Evolutionary conservation across 2,797 vertebrate genomes (phyloP).

Genomic region (Prunella strophiata): DNA sequence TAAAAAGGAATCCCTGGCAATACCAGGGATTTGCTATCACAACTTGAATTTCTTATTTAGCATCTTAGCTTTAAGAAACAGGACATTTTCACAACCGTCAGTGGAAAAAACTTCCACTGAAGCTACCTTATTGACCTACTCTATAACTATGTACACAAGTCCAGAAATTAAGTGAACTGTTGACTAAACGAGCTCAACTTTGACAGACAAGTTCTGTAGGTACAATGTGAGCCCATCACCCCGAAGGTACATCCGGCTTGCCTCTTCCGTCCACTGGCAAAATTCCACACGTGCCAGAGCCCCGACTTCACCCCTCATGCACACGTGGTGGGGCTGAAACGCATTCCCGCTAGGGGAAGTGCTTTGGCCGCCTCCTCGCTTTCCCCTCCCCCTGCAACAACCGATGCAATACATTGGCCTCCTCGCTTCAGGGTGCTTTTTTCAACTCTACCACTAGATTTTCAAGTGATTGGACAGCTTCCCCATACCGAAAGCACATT

Average conservation of each 20-base stretch:
- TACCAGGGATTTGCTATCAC: background rate
- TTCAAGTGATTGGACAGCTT: background rate
- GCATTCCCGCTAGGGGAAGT: constrained; percentile 37
- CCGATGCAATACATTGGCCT: background rate
- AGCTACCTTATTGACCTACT: constrained; percentile 17
- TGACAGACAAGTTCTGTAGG: constrained; percentile 39
- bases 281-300: background rate
- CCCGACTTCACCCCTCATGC: constrained; percentile 24
- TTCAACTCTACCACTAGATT: background rate
- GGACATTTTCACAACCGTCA: background rate
- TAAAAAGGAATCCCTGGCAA: too few species aligned
- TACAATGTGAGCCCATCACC: background rate
- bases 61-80: background rate
- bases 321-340: constrained; percentile 19
- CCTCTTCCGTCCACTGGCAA: constrained; percentile 40
- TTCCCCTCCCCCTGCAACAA: constrained; percentile 9
- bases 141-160: background rate
- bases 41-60: background rate
- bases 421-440: background rate
- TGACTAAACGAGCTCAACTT: background rate
- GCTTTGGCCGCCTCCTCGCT: constrained; percentile 23
- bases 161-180: constrained; percentile 27
- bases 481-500: background rate
- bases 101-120: background rate
- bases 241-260: constrained; percentile 35